Base-by-base conservation (phyloP, 2,113 vertebrate species). In the Hippocampus guttulatus region DNA sequence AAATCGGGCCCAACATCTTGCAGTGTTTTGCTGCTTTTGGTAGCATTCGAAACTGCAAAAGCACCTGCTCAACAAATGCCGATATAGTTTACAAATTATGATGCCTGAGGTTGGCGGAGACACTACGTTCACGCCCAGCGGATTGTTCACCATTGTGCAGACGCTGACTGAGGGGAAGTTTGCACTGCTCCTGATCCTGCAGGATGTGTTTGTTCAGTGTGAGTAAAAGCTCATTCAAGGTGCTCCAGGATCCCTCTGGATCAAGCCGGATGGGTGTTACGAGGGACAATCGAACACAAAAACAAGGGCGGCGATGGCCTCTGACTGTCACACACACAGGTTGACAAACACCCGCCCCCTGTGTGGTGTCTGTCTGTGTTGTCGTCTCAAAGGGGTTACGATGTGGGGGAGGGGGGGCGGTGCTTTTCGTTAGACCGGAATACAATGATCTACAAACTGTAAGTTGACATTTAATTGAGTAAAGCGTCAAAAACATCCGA, bases 201-300 rank as follows among this genome's bases (percentile, higher is more conserved):
- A 25, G 67, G 69, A 81, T 67, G 51, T 73, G 72, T 85, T 79
- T 82, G 76, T 78, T 76, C 70, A 67, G 8, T 68, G 63, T 73
- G 68, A 74, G 70, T 33, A 33, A 67, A 77, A 43, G 62, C 78
- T 84, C 80, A 81, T 82, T 84, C 74, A 84, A 84, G 76, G 70
- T 76, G 61, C 67, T 65, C 73, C 65, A 40, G 7, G 52, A 63
- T 87, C 84, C 78, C 83, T 49, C 52, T 40, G 79, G 83, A 86
- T 75, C 68, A 57, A 71, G 64, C 38, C 10, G 75, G 72, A 81
- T 33, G 64, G 47, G 65, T 71, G 74, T 73, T 75, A 75, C 74
- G 69, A 70, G 7, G 54, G 43, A 18, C 69, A 69, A 61, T 18
- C 58, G 9, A 16, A 68, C 60, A 70, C 33, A 54, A 68, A 82